Evolutionary conservation across 2,113 vertebrate species (phyloP).

Genomic region (Psilopsiagon aurifrons): DNA sequence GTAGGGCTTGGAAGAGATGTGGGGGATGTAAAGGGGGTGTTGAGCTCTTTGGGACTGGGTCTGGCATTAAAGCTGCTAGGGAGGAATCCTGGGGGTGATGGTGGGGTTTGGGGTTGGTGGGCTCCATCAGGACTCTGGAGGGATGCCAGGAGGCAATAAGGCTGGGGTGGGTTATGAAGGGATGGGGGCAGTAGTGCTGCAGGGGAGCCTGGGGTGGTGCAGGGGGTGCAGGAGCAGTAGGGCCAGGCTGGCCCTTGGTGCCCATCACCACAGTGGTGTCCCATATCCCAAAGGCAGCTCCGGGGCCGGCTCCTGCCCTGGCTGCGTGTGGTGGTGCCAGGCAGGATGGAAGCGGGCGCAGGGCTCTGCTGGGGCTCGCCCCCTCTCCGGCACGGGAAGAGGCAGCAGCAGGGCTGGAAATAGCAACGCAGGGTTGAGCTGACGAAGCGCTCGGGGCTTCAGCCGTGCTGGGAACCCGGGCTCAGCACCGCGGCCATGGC

Average conservation of each 20-base stretch:
- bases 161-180: too few relatives aligned
- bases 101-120: background rate
- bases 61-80: background rate
- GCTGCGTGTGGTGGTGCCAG: fast-evolving
- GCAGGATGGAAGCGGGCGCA: background rate
- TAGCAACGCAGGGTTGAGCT: background rate
- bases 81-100: background rate
- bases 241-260: background rate
- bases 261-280: background rate
- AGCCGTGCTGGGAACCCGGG: background rate
- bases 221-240: background rate
- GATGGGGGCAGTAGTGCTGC: background rate
- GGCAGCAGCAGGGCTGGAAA: background rate
- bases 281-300: background rate
- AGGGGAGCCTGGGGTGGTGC: background rate
- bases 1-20: background rate
- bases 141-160: background rate
- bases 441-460: background rate
- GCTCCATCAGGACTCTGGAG: background rate
- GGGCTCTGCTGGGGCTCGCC: background rate
- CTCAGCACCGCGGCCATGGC: background rate
- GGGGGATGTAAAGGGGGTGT: background rate
- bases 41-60: background rate
- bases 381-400: background rate
- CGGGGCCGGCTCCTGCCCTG: background rate